These are phyloP conservation scores for Apis cerana DNA, from an alignment of 1,140 invertebrate genomes.

Conservation along the genomic window DNA sequence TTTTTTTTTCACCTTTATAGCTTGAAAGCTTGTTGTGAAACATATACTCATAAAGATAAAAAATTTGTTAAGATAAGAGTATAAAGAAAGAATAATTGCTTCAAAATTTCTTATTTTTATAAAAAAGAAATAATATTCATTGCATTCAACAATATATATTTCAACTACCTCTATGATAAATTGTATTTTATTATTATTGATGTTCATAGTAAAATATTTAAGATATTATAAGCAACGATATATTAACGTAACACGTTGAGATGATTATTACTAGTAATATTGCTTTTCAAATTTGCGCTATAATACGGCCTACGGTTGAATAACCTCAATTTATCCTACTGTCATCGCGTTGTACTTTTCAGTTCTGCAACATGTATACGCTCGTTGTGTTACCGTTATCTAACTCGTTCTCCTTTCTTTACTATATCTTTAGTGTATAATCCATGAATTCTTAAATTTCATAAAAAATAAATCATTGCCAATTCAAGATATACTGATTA, in stretches of 20 bases:
- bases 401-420: background rate
- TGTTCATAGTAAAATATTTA: background rate
- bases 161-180: background rate
- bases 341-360: slow-evolving; percentile 9
- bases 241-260: background rate
- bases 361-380: background rate
- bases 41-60: slow-evolving; percentile 12
- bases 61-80: background rate
- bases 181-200: background rate
- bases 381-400: slow-evolving; percentile 3
- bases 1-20: background rate
- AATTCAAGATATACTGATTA: background rate
- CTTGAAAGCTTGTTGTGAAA: background rate
- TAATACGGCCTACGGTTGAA: slow-evolving; percentile 10
- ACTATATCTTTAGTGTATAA: too few species aligned
- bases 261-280: slow-evolving; percentile 7
- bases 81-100: background rate
- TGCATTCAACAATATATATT: background rate
- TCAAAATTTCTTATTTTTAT: background rate
- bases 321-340: slow-evolving; percentile 21
- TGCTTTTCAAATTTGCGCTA: background rate
- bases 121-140: background rate
- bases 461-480: background rate
- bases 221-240: background rate
- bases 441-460: background rate